phyloP scores from a whole-genome alignment of 2,113 vertebrate species.

The Malurus alboscapulatus region DNA sequence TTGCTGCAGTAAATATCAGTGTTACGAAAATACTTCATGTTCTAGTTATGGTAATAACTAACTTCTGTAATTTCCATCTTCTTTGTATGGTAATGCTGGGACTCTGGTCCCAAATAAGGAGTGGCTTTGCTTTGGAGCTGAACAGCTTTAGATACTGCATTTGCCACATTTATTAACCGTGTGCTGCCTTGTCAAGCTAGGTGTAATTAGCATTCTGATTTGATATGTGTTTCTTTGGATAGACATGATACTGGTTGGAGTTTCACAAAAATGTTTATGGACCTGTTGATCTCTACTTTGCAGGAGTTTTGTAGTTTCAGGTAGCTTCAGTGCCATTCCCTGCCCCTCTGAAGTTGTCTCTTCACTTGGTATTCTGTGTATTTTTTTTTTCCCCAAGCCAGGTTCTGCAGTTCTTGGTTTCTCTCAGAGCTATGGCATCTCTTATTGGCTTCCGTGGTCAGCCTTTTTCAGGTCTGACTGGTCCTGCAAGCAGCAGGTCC shows the following conservation, averaged over 20 bases:
- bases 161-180: background rate
- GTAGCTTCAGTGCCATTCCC: background rate
- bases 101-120: background rate
- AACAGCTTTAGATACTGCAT: background rate
- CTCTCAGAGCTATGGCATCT: background rate
- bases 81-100: background rate
- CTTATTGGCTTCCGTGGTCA: conserved; percentile 31
- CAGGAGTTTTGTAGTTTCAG: background rate
- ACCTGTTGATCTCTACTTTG: background rate
- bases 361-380: background rate
- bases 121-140: background rate
- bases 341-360: background rate
- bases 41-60: background rate
- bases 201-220: background rate
- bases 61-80: background rate
- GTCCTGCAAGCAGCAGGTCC: conserved; percentile 37
- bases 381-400: background rate
- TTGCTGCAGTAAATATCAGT: background rate
- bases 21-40: background rate
- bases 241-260: background rate
- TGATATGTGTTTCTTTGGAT: background rate
- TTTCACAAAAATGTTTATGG: background rate
- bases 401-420: background rate
- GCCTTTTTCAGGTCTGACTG: conserved; percentile 53
- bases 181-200: background rate